phyloP scores from a whole-genome alignment of 2,113 vertebrate genomes.

The Neodon shergylaensis region DNA sequence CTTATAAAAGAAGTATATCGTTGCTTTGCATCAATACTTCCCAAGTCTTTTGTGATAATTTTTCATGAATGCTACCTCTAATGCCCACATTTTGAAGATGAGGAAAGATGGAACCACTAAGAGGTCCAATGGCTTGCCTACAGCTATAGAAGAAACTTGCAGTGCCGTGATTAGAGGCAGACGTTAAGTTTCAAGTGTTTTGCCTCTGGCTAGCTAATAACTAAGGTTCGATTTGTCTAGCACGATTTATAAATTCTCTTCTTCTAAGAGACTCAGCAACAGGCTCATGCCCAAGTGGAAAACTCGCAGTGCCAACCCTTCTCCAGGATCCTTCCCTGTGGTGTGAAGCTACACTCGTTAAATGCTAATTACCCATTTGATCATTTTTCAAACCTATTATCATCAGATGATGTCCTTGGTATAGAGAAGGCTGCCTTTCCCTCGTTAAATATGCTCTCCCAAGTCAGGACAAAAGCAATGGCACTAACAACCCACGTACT shows the following conservation, averaged over 20 bases:
- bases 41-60: not conserved
- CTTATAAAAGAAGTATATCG: not conserved
- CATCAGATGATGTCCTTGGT: slow-evolving; percentile 52
- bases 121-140: slow-evolving; percentile 42
- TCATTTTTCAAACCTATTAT: slow-evolving; percentile 41
- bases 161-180: slow-evolving; percentile 33
- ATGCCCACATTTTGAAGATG: not conserved
- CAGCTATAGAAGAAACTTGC: slow-evolving; percentile 16
- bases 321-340: not conserved
- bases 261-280: slow-evolving; percentile 3
- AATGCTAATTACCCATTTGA: slow-evolving; percentile 61
- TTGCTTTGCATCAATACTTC: not conserved
- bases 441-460: slow-evolving; percentile 7
- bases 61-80: not conserved
- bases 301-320: not conserved
- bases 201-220: slow-evolving; percentile 54
- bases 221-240: slow-evolving; percentile 51
- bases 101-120: not conserved
- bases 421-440: slow-evolving; percentile 21
- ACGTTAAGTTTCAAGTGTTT: slow-evolving; percentile 47
- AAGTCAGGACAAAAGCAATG: not conserved
- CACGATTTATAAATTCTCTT: slow-evolving; percentile 36
- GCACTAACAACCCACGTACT: not conserved
- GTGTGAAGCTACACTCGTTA: not conserved
- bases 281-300: not conserved